Evolutionary conservation across 2,888 invertebrate species (phyloP).

Genomic region (Tyria jacobaeae): DNA sequence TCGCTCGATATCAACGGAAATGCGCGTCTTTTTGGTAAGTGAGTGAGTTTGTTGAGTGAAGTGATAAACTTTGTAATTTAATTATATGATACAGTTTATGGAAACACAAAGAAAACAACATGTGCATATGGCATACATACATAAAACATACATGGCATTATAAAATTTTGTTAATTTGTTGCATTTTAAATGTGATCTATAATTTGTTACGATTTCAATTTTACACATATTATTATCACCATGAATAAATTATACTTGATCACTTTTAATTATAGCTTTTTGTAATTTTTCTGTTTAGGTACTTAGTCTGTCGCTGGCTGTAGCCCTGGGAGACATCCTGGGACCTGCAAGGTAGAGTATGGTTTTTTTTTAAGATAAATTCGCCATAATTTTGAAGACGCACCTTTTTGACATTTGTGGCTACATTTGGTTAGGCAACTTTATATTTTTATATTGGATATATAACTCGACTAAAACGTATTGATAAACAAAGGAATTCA

Average conservation of each 20-base stretch:
- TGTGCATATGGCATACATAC: no score
- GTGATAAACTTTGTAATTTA: constrained; percentile 3
- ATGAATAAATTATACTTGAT: neutral
- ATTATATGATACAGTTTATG: neutral
- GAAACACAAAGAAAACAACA: neutral
- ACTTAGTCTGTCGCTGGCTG: constrained; percentile 67
- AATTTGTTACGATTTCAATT: constrained; percentile 12
- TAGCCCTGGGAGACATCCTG: constrained; percentile 64
- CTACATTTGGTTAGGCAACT: no score
- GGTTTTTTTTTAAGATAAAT: no score
- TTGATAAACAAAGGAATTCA: no score
- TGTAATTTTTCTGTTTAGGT: constrained; percentile 61
- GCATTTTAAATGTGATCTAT: no score
- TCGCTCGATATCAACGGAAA: constrained; percentile 73
- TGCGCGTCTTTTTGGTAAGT: constrained; percentile 79
- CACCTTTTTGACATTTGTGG: no score
- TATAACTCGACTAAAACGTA: no score
- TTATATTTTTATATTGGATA: no score
- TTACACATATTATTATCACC: neutral
- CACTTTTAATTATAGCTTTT: neutral
- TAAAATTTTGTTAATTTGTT: no score
- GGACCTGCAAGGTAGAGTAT: constrained; percentile 43
- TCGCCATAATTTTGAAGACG: no score
- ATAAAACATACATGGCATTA: no score
- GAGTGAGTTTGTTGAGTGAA: constrained; percentile 19